These are phyloP conservation scores for Coenonympha glycerion DNA, from an alignment of 2,888 invertebrate genomes.

Conservation along the genomic window DNA sequence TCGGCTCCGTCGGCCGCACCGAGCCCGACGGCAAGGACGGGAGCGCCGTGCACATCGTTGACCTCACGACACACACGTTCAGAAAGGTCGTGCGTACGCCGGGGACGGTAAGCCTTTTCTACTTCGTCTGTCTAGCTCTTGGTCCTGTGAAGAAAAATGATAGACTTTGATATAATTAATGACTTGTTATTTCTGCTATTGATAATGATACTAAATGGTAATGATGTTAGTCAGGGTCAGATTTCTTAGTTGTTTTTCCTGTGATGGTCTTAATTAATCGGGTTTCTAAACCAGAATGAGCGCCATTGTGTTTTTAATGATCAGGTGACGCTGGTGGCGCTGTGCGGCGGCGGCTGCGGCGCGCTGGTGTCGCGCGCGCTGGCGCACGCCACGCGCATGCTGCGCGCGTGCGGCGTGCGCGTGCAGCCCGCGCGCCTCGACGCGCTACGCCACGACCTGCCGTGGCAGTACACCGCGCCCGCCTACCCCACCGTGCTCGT, in stretches of 20 bases:
- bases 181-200: no score
- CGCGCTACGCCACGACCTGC: constrained; percentile 88
- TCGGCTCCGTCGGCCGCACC: constrained; percentile 41
- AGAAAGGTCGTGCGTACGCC: constrained; percentile 76
- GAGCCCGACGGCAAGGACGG: constrained; percentile 33
- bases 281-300: no score
- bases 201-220: no score
- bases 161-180: no score
- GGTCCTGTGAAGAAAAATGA: no score
- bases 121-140: neutral
- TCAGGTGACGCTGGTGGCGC: constrained; percentile 81
- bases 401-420: constrained; percentile 63
- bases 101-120: constrained; percentile 64
- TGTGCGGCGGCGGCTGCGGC: constrained; percentile 87
- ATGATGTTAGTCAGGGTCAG: no score
- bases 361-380: constrained; percentile 81
- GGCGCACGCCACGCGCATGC: constrained; percentile 81
- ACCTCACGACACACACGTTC: constrained; percentile 81
- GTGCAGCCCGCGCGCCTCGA: constrained; percentile 81
- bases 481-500: constrained; percentile 87
- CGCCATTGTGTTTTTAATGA: no score
- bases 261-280: no score
- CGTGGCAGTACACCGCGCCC: constrained; percentile 89
- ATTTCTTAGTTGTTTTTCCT: no score
- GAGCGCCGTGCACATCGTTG: constrained; percentile 72